A percentile compares a stretch with the other conserved stretches of the same genome.
These are phyloP conservation scores for Chiridota heheva DNA, from an alignment of 35 echinoderm and acorn worm genomes.

Conservation along the genomic window DNA sequence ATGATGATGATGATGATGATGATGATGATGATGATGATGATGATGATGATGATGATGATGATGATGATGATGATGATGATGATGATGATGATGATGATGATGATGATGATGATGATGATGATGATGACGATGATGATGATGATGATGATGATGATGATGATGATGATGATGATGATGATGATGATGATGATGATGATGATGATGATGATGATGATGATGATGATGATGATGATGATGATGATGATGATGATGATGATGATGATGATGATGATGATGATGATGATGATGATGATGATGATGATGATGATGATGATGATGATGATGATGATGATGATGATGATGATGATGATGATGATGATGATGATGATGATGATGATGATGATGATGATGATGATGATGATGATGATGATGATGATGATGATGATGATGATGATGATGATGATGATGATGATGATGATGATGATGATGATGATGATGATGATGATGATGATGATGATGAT, in stretches of 20 bases:
- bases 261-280: slow-evolving; percentile 43
- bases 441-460: slow-evolving; percentile 4
- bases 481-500: slow-evolving; percentile 23
- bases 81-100: slow-evolving; percentile 15
- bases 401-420: slow-evolving; percentile 28
- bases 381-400: slow-evolving; percentile 36
- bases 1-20: slow-evolving; percentile 22
- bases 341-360: slow-evolving; percentile 14
- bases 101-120: slow-evolving; percentile 28
- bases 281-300: slow-evolving; percentile 22
- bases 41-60: neutral
- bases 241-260: slow-evolving; percentile 48
- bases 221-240: slow-evolving; percentile 44
- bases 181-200: slow-evolving; percentile 32
- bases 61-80: no score
- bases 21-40: neutral
- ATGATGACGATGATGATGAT: neutral
- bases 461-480: slow-evolving; percentile 15
- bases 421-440: slow-evolving; percentile 29
- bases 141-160: neutral
- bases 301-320: neutral
- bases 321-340: slow-evolving; percentile 1
- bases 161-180: neutral
- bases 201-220: slow-evolving; percentile 35
- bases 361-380: slow-evolving; percentile 13